These are phyloP conservation scores for Frieseomelitta varia DNA, from an alignment of 1,140 invertebrate genomes.

Conservation along the genomic window DNA sequence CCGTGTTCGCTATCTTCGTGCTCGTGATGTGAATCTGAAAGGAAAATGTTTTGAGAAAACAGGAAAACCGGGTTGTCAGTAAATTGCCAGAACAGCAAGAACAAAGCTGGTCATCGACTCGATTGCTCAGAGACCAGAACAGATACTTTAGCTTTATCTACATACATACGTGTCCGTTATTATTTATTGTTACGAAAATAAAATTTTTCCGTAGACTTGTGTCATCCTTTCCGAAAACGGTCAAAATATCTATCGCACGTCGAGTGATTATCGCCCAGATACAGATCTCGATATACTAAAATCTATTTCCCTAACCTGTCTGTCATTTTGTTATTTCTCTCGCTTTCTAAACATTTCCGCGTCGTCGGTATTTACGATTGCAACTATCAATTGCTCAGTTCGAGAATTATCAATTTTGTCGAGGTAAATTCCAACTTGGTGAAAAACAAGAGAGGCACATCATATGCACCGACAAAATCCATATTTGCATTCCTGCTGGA, in stretches of 20 bases:
- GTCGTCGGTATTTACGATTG: not conserved
- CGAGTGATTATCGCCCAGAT: slow-evolving; percentile 41
- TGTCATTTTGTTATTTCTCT: slow-evolving; percentile 24
- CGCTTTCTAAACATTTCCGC: not conserved
- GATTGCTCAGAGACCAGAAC: not conserved
- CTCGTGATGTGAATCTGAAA: slow-evolving; percentile 23
- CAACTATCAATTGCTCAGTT: not conserved
- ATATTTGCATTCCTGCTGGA: slow-evolving; percentile 46
- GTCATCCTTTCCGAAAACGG: slow-evolving; percentile 2
- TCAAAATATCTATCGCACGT: slow-evolving; percentile 43
- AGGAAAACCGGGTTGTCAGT: slow-evolving; percentile 18
- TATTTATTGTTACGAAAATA: slow-evolving; percentile 5
- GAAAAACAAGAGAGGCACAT: not conserved
- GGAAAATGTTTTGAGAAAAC: not conserved
- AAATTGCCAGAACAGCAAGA: slow-evolving; percentile 10
- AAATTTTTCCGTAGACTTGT: not conserved
- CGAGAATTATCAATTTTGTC: slow-evolving; percentile 14
- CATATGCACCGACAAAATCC: slow-evolving; percentile 46
- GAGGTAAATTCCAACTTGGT: not conserved
- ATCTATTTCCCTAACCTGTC: slow-evolving; percentile 3
- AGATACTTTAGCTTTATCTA: not conserved
- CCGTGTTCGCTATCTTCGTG: no score
- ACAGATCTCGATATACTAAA: not conserved
- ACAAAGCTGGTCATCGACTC: not conserved
- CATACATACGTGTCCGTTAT: not conserved